Percentiles rank a stretch among this genome's conserved stretches.
Conservation (phyloP, 1,140 invertebrate species). For the Pissodes strobi region DNA sequence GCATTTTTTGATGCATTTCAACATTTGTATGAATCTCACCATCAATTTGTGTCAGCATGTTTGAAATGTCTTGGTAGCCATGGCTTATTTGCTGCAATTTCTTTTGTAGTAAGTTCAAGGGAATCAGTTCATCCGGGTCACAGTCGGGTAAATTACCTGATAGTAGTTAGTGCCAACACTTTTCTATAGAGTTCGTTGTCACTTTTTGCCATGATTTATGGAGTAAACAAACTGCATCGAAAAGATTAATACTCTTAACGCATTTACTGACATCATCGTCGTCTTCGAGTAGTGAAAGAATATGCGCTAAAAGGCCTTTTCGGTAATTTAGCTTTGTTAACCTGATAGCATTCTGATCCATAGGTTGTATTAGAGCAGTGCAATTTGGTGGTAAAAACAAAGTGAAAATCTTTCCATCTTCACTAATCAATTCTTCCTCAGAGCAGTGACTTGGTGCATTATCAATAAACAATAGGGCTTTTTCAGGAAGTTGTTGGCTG, state of each 20-base stretch:
- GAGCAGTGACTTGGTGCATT: constrained; percentile 30
- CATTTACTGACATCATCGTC: not conserved
- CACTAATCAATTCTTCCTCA: constrained; percentile 24
- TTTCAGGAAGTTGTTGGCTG: constrained; percentile 2
- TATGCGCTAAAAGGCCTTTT: constrained; percentile 14
- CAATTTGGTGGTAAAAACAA: constrained; percentile 24
- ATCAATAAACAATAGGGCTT: constrained; percentile 36
- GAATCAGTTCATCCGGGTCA: no score
- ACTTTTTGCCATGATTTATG: constrained; percentile 2
- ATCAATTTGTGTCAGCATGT: not conserved
- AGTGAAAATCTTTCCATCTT: constrained; percentile 22
- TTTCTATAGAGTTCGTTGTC: not conserved
- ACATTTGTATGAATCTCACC: not conserved
- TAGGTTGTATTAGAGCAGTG: constrained; percentile 19
- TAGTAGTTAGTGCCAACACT: no score
- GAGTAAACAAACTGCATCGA: not conserved
- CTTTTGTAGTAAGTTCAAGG: no score
- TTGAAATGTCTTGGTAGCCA: not conserved
- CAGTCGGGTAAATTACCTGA: no score
- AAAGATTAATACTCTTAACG: not conserved
- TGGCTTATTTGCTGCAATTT: not conserved
- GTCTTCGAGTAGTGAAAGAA: not conserved
- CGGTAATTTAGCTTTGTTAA: constrained; percentile 15
- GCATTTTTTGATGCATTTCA: not conserved
- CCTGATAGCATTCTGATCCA: constrained; percentile 26